Evolutionary conservation across 1,140 invertebrate species (phyloP).

Genomic region (Euglossa dilemma): DNA sequence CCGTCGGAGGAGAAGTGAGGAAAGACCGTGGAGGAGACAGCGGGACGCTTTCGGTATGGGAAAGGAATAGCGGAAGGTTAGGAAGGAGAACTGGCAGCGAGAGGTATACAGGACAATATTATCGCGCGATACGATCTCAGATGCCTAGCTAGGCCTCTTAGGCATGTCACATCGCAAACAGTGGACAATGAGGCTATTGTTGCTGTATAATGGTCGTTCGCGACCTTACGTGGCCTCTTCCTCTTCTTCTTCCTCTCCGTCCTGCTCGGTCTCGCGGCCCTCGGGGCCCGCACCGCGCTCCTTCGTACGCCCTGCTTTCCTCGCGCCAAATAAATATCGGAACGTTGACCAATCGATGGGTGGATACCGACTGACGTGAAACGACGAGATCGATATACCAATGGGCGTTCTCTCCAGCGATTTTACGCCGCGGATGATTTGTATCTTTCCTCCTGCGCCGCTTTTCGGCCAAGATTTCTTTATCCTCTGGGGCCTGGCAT

Average conservation of each 20-base stretch:
- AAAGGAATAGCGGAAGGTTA: constrained; percentile 60
- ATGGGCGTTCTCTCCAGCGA: neutral
- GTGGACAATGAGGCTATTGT: constrained; percentile 80
- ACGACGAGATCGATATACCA: constrained; percentile 7
- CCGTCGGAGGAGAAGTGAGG: constrained; percentile 32
- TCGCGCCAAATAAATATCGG: constrained; percentile 36
- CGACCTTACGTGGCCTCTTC: constrained; percentile 75
- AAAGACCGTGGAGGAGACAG: constrained; percentile 51
- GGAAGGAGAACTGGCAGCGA: constrained; percentile 66
- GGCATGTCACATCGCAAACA: constrained; percentile 76
- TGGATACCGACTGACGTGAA: neutral
- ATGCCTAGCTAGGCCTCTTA: constrained; percentile 73
- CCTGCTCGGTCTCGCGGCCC: constrained; percentile 47
- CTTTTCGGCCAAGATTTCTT: neutral
- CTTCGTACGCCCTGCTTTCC: constrained; percentile 28
- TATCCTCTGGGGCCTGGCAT: too few species aligned
- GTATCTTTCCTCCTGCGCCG: neutral
- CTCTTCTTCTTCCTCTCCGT: constrained; percentile 53
- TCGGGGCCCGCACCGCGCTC: constrained; percentile 24
- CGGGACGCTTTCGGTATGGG: constrained; percentile 55
- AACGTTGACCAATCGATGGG: constrained; percentile 15
- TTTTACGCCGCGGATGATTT: neutral
- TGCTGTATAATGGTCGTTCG: constrained; percentile 74
- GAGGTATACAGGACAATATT: constrained; percentile 72
- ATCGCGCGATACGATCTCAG: constrained; percentile 75